Conservation (phyloP, 2,888 invertebrate species). For the Sphaerophoria taeniata region DNA sequence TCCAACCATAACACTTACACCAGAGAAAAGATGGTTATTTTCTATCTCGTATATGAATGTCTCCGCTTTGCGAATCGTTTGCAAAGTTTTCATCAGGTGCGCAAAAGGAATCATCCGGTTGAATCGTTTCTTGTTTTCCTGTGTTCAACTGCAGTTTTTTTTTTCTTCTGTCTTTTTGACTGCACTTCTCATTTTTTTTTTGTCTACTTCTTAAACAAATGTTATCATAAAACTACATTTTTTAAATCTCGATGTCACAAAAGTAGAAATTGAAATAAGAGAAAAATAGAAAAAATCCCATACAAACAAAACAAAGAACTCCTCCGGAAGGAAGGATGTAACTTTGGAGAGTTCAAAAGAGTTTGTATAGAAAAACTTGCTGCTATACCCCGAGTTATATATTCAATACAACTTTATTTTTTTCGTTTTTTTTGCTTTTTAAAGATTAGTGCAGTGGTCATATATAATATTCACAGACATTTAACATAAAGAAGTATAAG, state of each 20-base stretch:
- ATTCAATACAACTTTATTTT: not conserved
- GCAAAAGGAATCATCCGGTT: slow-evolving; percentile 58
- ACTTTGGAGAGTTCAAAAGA: slow-evolving; percentile 62
- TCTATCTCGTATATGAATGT: not conserved
- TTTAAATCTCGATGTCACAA: slow-evolving; percentile 54
- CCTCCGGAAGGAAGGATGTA: slow-evolving; percentile 47
- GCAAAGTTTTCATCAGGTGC: slow-evolving; percentile 64
- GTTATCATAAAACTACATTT: slow-evolving; percentile 63
- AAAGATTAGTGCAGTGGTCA: slow-evolving; percentile 63
- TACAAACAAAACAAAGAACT: slow-evolving; percentile 10
- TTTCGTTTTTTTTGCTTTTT: slow-evolving; percentile 35
- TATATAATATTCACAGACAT: slow-evolving; percentile 56
- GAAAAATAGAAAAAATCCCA: not conserved
- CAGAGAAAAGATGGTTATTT: slow-evolving; percentile 36
- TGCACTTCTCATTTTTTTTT: slow-evolving; percentile 10
- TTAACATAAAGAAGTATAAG: slow-evolving; percentile 45
- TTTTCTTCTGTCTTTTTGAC: slow-evolving; percentile 12
- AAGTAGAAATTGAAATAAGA: slow-evolving; percentile 24
- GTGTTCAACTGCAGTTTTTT: slow-evolving; percentile 27
- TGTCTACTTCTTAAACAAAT: slow-evolving; percentile 42
- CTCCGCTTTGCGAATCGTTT: slow-evolving; percentile 23
- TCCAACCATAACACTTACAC: slow-evolving; percentile 5
- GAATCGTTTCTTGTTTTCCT: slow-evolving; percentile 57
- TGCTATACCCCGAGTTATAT: slow-evolving; percentile 36
- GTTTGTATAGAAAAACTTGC: slow-evolving; percentile 8